Evolutionary conservation across 2,113 vertebrate genomes (phyloP).

Genomic region (Chascanopsetta lugubris): DNA sequence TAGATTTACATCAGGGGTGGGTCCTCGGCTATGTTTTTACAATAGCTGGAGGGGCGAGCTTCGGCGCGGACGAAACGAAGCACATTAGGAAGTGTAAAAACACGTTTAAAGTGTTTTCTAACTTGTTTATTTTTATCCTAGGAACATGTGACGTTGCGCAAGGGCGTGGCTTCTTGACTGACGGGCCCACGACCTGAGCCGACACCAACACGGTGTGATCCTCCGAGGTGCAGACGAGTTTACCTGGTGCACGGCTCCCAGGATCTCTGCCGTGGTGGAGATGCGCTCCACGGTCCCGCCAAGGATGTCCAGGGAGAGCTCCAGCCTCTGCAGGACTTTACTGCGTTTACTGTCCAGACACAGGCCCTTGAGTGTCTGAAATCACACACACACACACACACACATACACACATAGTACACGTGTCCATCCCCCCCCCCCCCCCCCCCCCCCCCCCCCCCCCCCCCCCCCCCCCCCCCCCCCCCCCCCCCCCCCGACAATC

Average conservation of each 20-base stretch:
- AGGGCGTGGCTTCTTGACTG: no score
- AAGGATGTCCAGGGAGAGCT: conserved; percentile 81
- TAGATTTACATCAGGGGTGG: no score
- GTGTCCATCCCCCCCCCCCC: background rate
- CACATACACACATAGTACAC: conserved; percentile 6
- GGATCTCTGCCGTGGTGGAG: conserved; percentile 80
- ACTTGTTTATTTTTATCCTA: no score
- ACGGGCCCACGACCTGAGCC: no score
- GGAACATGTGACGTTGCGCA: no score
- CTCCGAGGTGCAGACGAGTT: background rate
- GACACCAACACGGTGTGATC: no score
- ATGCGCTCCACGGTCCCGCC: conserved; percentile 75
- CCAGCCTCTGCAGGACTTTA: conserved; percentile 79
- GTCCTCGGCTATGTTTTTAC: no score
- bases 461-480: background rate
- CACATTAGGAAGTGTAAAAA: no score
- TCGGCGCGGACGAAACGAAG: no score
- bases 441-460: background rate
- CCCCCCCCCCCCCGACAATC: no score
- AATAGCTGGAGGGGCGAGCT: no score
- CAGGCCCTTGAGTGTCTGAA: conserved; percentile 78
- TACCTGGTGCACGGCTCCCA: conserved; percentile 88
- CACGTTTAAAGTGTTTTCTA: no score
- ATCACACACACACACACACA: conserved; percentile 40
- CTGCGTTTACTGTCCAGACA: conserved; percentile 75